Evolutionary conservation across 2,797 vertebrate genomes (phyloP).

Genomic region (Hemitrygon akajei): DNA sequence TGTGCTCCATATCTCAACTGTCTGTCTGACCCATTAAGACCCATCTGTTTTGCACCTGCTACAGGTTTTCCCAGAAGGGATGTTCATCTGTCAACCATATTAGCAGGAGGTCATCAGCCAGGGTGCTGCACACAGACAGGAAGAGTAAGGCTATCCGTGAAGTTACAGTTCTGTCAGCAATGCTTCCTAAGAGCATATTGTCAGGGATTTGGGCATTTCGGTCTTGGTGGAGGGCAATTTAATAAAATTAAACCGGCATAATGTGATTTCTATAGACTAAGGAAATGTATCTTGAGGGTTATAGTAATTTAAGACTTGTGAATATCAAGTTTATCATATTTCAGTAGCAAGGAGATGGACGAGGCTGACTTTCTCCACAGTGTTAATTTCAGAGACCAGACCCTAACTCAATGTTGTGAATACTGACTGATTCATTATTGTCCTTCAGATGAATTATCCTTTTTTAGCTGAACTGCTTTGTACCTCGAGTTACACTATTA

Average conservation of each 20-base stretch:
- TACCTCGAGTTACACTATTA: neutral
- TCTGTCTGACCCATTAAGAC: neutral
- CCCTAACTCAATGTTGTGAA: neutral
- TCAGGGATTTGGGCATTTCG: neutral
- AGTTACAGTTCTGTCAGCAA: neutral
- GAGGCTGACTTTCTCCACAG: neutral
- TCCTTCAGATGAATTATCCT: neutral
- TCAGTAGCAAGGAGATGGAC: neutral
- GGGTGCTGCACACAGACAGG: neutral
- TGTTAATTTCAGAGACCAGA: neutral
- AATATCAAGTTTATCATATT: neutral
- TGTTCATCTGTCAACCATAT: neutral
- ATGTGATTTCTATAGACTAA: neutral
- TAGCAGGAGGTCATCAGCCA: neutral
- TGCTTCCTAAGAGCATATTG: neutral
- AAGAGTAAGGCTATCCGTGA: neutral
- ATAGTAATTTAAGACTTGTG: neutral
- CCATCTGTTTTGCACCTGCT: constrained; percentile 8
- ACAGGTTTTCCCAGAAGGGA: neutral
- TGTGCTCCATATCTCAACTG: neutral
- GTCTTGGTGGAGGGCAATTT: neutral
- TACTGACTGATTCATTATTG: neutral
- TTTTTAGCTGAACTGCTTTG: neutral
- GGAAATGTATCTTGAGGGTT: neutral
- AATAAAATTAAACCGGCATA: neutral